phyloP scores from a whole-genome alignment of 2,113 vertebrate genomes.

The Silurus meridionalis region DNA sequence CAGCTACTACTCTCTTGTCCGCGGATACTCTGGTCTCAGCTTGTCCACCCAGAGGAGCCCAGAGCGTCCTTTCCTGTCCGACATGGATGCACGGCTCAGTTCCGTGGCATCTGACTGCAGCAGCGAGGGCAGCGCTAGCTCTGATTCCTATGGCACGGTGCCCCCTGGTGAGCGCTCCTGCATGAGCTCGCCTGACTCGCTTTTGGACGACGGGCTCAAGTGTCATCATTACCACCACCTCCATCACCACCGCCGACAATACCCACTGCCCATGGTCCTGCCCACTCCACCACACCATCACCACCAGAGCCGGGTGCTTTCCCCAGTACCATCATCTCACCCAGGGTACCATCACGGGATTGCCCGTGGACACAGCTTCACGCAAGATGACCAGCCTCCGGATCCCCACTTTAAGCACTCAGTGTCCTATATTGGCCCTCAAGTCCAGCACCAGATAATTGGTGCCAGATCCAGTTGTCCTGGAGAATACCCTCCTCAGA shows the following conservation, averaged over 20 bases:
- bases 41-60: conserved; percentile 83
- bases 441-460: conserved; percentile 80
- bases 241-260: conserved; percentile 71
- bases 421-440: conserved; percentile 79
- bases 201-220: conserved; percentile 83
- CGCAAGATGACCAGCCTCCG: conserved; percentile 78
- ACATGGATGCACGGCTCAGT: conserved; percentile 82
- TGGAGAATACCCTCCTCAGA: conserved; percentile 80
- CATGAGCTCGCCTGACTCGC: conserved; percentile 79
- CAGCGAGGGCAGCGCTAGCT: conserved; percentile 89
- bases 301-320: conserved; percentile 74
- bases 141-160: conserved; percentile 77
- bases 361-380: conserved; percentile 78
- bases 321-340: conserved; percentile 68
- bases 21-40: conserved; percentile 81
- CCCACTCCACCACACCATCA: conserved; percentile 73
- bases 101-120: conserved; percentile 91
- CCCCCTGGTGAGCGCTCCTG: conserved; percentile 83
- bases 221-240: conserved; percentile 78
- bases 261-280: conserved; percentile 69
- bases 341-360: conserved; percentile 78
- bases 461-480: conserved; percentile 86
- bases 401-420: conserved; percentile 82
- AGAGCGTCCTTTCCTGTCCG: conserved; percentile 82
- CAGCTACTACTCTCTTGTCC: conserved; percentile 89